Base-by-base conservation (phyloP, 2,797 vertebrate species). In the Meda fulgida region DNA sequence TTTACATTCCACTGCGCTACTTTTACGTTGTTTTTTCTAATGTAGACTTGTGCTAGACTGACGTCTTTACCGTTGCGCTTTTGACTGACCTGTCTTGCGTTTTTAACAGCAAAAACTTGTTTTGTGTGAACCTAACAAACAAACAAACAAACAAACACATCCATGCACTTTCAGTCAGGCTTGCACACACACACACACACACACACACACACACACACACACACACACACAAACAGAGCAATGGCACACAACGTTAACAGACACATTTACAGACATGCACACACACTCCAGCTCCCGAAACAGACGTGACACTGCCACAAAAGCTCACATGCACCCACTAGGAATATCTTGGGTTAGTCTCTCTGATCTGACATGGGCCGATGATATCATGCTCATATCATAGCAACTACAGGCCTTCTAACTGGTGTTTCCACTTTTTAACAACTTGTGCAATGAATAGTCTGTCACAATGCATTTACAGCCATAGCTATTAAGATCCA, bases 261-360 rank as follows among this genome's bases (percentile, higher is more conserved):
- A 81, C 69, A 58, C 63, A 36, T 65, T 81, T 16, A 82, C 26
- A 66, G 40, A 73, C 78, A 70, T 80, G 31, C 71, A 48, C 69
- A 80, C 65, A 26, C 79, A 71, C 34, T 23, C 67, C 75, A 66
- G 51, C 40, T 77, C 81, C 81, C 38, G 34, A 31, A 76, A 88
- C 72, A 77, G 84, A 90, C 69, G 81, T 89, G 85, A 78, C 18
- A 88, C 75, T 82, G 76, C 88, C 34, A 78, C 72, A 60, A 78
- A 88, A 71, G 51, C 90, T 90, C 86, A 89, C 93, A 93, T 92
- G 93, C 92, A 91, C 84, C 75, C 84, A 34, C 46, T 71, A 78
- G 77, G 26, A 40, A 43, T 38, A 80, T 67, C 66, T 69, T 53
- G 51, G 31, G 72, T 78, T 36, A 3, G 36, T 29, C 48, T 58